Evolutionary conservation across 2,797 vertebrate genomes (phyloP).

Genomic region (Sebastolobus alascanus): DNA sequence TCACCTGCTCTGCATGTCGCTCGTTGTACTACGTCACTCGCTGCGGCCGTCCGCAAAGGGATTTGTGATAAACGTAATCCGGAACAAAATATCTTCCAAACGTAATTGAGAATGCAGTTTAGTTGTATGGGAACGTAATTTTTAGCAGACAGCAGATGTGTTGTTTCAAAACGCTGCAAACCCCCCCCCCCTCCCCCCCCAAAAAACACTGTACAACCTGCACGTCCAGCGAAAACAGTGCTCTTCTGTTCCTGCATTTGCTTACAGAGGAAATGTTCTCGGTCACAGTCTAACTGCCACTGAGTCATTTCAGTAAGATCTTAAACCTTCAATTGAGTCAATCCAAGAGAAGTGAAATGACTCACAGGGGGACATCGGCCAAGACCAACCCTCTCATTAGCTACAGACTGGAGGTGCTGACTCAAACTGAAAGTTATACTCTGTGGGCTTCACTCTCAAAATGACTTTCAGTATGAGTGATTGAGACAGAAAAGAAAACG

Average conservation of each 20-base stretch:
- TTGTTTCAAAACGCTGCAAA: constrained; percentile 30
- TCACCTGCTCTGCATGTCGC: too few relatives aligned
- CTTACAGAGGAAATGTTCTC: constrained; percentile 45
- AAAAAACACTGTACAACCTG: constrained; percentile 15
- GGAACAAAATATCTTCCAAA: too few relatives aligned
- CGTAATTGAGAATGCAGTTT: too few relatives aligned
- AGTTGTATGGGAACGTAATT: too few relatives aligned
- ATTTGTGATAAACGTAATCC: too few relatives aligned
- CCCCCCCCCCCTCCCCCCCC: neutral
- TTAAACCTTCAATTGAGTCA: constrained; percentile 59
- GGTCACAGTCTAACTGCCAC: constrained; percentile 69
- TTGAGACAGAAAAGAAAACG: neutral
- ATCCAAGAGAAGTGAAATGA: constrained; percentile 59
- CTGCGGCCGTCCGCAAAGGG: too few relatives aligned
- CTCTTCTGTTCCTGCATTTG: constrained; percentile 17
- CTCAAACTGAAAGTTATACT: constrained; percentile 48
- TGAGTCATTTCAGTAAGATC: constrained; percentile 66
- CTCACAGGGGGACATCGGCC: constrained; percentile 46
- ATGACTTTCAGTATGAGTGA: constrained; percentile 19
- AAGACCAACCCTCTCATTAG: constrained; percentile 27
- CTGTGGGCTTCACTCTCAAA: constrained; percentile 31
- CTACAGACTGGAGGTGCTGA: constrained; percentile 40
- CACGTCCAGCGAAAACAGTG: constrained; percentile 28
- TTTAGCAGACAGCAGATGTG: too few relatives aligned
- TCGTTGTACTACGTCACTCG: too few relatives aligned